Evolutionary conservation across 2,113 vertebrate species (phyloP).

Genomic region (Ictidomys tridecemlineatus): DNA sequence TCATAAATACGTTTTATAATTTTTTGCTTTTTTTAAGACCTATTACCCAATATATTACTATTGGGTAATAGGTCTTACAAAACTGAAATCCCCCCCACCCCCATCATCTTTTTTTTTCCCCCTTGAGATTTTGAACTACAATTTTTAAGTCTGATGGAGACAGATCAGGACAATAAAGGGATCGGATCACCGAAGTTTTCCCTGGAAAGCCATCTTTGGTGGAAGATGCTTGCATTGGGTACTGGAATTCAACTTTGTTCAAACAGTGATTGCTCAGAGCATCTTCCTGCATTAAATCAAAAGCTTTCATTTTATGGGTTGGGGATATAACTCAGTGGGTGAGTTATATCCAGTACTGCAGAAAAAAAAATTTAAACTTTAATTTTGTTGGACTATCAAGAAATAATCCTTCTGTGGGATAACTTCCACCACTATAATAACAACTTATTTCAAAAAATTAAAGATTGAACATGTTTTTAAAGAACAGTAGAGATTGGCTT

Average conservation of each 20-base stretch:
- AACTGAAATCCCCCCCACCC: background rate
- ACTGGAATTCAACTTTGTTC: background rate
- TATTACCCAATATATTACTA: background rate
- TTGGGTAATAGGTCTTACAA: background rate
- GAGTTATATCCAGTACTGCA: too few relatives aligned
- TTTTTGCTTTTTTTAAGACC: background rate
- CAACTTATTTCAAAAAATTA: background rate
- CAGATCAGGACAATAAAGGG: background rate
- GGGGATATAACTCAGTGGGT: too few relatives aligned
- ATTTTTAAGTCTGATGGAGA: background rate
- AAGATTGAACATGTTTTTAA: background rate
- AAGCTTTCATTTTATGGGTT: background rate
- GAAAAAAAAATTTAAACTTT: background rate
- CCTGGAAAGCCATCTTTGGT: background rate
- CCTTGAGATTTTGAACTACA: background rate
- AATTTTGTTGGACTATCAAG: background rate
- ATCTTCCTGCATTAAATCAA: background rate
- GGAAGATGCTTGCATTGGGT: background rate
- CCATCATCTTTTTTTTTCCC: background rate
- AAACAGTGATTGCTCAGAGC: background rate
- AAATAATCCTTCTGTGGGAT: background rate
- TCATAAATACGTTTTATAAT: constrained; percentile 34
- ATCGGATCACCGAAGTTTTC: background rate
- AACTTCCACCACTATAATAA: background rate
- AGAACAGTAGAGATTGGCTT: background rate